Conservation (phyloP, 2,888 invertebrate species). For the Sepioteuthis lessoniana region DNA sequence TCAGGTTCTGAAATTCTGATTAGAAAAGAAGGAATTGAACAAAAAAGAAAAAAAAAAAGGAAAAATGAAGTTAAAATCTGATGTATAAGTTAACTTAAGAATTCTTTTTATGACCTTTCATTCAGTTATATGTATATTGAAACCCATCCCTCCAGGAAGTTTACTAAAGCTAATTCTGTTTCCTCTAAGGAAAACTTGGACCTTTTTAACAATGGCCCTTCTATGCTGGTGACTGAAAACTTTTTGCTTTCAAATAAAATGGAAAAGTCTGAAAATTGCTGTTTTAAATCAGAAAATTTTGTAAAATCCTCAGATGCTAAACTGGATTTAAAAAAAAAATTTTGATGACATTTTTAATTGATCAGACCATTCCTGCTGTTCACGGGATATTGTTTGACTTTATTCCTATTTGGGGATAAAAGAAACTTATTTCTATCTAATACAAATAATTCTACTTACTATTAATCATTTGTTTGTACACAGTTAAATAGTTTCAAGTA, state of each 20-base stretch:
- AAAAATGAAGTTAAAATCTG: neutral
- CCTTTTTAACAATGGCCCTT: neutral
- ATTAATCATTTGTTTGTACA: too few species aligned
- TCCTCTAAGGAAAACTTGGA: neutral
- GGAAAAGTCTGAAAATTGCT: neutral
- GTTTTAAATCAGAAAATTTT: neutral
- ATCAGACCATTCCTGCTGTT: too few species aligned
- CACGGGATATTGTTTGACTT: too few species aligned
- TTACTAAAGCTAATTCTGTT: neutral
- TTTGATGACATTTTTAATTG: too few species aligned
- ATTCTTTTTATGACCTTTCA: neutral
- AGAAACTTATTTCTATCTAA: too few species aligned
- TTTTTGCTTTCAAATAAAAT: neutral
- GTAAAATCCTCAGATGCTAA: neutral
- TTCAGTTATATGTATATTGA: neutral
- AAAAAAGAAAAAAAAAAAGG: neutral
- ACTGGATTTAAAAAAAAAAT: too few species aligned
- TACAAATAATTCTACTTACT: too few species aligned
- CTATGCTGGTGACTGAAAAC: neutral
- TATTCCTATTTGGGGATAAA: too few species aligned
- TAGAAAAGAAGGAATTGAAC: neutral
- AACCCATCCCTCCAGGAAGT: neutral
- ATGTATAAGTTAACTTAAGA: neutral
- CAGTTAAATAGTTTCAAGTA: too few species aligned
- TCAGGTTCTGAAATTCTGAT: neutral